phyloP scores from a whole-genome alignment of 30 jellyfish, hydroid and myxozoan species.

The Cassiopea andromeda region DNA sequence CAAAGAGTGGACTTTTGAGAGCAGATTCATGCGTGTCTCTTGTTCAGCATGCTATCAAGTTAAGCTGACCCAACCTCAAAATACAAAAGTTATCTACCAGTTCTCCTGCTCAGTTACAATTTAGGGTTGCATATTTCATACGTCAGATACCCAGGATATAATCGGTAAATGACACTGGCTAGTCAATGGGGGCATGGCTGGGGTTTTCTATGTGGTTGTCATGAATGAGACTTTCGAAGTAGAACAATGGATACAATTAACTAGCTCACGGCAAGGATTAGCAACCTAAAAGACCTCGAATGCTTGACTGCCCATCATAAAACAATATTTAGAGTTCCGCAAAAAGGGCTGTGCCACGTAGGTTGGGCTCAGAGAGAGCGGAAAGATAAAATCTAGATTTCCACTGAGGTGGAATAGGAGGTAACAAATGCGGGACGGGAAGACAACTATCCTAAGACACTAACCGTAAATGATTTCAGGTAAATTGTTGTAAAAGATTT shows the following conservation, averaged over 20 bases:
- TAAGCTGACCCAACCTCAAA: constrained; percentile 6
- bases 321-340: background rate
- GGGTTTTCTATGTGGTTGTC: background rate
- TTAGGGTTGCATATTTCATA: background rate
- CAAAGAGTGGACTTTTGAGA: constrained; percentile 40
- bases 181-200: background rate
- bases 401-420: no score
- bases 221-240: background rate
- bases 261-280: constrained; percentile 1
- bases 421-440: no score
- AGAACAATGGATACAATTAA: background rate
- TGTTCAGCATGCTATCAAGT: constrained; percentile 19
- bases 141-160: no score
- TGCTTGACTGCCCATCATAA: background rate
- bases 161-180: no score
- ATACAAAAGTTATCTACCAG: constrained; percentile 12
- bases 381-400: no score
- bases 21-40: constrained; percentile 62
- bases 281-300: background rate
- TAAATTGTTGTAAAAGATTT: no score
- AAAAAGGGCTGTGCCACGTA: background rate
- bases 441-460: no score
- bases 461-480: no score
- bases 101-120: constrained; percentile 35
- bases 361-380: no score